These are phyloP conservation scores for Macrophya annulata DNA, from an alignment of 2,888 invertebrate species.

Conservation along the genomic window DNA sequence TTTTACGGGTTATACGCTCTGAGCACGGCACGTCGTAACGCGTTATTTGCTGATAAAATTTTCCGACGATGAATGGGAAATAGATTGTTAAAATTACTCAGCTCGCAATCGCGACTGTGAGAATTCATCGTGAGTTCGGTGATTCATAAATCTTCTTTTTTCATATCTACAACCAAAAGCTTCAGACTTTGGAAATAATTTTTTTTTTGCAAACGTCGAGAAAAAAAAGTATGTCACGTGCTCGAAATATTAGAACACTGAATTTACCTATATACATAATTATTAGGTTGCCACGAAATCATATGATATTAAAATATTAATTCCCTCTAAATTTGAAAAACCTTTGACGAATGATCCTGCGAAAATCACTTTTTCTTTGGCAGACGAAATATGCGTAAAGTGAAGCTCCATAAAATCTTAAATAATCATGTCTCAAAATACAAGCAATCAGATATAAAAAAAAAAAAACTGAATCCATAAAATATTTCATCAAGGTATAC, in stretches of 20 bases:
- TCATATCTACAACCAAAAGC: neutral
- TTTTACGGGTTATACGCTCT: slow-evolving; percentile 34
- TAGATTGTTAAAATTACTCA: slow-evolving; percentile 18
- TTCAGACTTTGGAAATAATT: neutral
- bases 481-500: neutral
- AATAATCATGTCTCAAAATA: neutral
- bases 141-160: neutral
- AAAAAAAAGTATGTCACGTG: no score
- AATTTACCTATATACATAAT: no score
- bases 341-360: no score
- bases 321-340: no score
- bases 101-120: neutral
- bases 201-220: neutral
- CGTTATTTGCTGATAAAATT: slow-evolving; percentile 42
- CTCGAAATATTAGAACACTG: no score
- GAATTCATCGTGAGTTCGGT: neutral
- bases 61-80: slow-evolving; percentile 28
- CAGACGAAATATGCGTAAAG: neutral
- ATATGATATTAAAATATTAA: no score
- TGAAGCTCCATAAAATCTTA: neutral
- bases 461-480: neutral
- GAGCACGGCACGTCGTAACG: slow-evolving; percentile 20
- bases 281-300: no score
- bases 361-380: neutral
- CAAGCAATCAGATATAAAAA: neutral